A percentile compares a stretch with the other conserved stretches of the same genome.
Conservation (phyloP, 2,888 invertebrate species). For the Erpobdella octoculata region DNA sequence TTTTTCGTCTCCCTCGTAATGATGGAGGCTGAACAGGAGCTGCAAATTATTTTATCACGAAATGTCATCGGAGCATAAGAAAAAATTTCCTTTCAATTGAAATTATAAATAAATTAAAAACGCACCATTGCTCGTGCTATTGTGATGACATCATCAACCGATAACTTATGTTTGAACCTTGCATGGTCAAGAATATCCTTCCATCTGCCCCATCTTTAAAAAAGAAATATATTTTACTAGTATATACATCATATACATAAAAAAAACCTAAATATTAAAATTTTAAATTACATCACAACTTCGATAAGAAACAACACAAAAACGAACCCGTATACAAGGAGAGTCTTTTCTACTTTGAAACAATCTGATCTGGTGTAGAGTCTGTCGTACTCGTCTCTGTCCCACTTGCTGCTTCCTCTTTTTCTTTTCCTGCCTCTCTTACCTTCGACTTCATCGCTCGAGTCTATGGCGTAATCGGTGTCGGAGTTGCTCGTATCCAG, state of each 20-base stretch:
- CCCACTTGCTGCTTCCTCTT: constrained; percentile 20
- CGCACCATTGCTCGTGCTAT: constrained; percentile 91
- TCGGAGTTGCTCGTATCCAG: constrained; percentile 61
- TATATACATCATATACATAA: not conserved
- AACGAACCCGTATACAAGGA: constrained; percentile 82
- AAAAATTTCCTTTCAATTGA: not conserved
- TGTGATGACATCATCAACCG: constrained; percentile 83
- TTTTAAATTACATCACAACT: too few relatives aligned
- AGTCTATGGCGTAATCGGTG: constrained; percentile 55
- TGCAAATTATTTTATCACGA: too few relatives aligned
- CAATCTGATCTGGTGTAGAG: constrained; percentile 83
- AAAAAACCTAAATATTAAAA: not conserved
- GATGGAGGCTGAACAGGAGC: constrained; percentile 81
- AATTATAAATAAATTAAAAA: not conserved
- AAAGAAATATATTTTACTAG: not conserved
- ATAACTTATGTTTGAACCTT: constrained; percentile 83
- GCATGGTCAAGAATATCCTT: constrained; percentile 83
- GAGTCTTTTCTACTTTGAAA: constrained; percentile 90
- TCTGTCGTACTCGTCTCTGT: constrained; percentile 35
- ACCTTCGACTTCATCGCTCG: constrained; percentile 47
- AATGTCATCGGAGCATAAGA: not conserved
- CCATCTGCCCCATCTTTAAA: constrained; percentile 88
- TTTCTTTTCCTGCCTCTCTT: constrained; percentile 30
- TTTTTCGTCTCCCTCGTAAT: constrained; percentile 94
- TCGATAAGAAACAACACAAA: not conserved